Evolutionary conservation across 2,113 vertebrate genomes (phyloP), one percentile per base, ranked within the genome.

Genomic region (Struthidea cinerea): DNA sequence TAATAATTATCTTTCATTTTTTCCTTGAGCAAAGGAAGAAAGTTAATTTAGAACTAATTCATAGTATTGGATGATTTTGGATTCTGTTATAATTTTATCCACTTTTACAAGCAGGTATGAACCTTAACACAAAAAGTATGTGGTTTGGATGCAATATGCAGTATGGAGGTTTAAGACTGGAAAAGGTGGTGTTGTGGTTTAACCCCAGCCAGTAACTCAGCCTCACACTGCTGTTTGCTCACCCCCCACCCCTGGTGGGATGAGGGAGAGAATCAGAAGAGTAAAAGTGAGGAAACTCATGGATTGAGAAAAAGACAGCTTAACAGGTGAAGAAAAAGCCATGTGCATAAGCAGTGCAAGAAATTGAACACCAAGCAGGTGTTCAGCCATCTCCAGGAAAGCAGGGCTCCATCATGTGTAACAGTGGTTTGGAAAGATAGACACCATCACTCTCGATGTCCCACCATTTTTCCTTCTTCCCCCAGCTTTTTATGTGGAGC

Each of bases 161-260:
- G 13, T 33, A 65, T 35, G 27, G 12, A 35, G 39, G 9, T 44
- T 69, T 84, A 67, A 56, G 9, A 16, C 4, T 44, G 8, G 16
- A 52, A 15, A 74, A 79, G 5, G 10, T 53, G 55, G 28, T 46
- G 10, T 3, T 60, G 12, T 19, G 28, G 22, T 61, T 69, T 61
- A 70, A 46, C 28, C 39, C 19, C 13, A n/a, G 15, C 10, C n/a
- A 39, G 33, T 55, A 61, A 16, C 23, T 53, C 64, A 69, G 23
- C 28, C 10, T 52, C 39, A 30, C 56, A 55, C 23, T 24, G n/a
- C 19, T 47, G 19, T 44, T 78, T 53, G 6, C 64, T 69, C 46
- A 53, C 3, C 7, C 18, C 8, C 8, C 7, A 35, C 9, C 4
- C 5, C 2, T 28, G 23, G 7, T 47, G 39, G 8, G 7, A 30